These are phyloP conservation scores for Polyommatus iphigenia DNA, from an alignment of 2,888 invertebrate species.

Conservation along the genomic window DNA sequence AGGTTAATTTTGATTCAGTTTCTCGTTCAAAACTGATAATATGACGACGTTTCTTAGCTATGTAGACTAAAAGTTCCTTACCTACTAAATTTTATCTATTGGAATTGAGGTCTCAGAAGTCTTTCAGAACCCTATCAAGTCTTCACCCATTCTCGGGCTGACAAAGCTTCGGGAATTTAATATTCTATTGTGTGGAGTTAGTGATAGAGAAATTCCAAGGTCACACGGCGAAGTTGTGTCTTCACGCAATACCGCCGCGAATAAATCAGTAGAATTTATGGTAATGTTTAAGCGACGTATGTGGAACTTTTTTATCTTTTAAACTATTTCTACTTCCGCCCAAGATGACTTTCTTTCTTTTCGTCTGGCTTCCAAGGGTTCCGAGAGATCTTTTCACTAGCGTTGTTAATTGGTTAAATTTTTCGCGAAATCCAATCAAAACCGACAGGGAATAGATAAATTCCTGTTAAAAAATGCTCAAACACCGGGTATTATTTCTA, in stretches of 20 bases:
- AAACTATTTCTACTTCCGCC: not conserved
- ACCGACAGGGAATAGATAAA: too few species aligned
- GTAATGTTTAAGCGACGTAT: not conserved
- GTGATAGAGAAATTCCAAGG: not conserved
- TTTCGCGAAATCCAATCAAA: too few species aligned
- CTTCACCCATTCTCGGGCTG: not conserved
- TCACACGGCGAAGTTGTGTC: not conserved
- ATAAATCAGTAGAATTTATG: conserved; percentile 3
- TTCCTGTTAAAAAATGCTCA: too few species aligned
- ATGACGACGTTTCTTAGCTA: not conserved
- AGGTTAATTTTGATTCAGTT: too few species aligned
- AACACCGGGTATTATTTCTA: too few species aligned
- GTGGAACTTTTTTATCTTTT: not conserved
- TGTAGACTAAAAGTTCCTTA: not conserved
- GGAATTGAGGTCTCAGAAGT: not conserved
- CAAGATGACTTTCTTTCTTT: not conserved
- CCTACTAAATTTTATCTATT: not conserved
- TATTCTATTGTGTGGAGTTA: conserved; percentile 4
- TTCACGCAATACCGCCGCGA: not conserved
- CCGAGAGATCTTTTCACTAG: too few species aligned
- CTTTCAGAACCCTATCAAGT: not conserved
- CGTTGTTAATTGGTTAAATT: too few species aligned
- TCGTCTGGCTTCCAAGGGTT: too few species aligned
- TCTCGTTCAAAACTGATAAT: not conserved
- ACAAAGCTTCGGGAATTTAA: conserved; percentile 14